A percentile compares a stretch with the other conserved stretches of the same genome.
phyloP scores from a whole-genome alignment of 2,113 vertebrate species.

The Herpailurus yagouaroundi region DNA sequence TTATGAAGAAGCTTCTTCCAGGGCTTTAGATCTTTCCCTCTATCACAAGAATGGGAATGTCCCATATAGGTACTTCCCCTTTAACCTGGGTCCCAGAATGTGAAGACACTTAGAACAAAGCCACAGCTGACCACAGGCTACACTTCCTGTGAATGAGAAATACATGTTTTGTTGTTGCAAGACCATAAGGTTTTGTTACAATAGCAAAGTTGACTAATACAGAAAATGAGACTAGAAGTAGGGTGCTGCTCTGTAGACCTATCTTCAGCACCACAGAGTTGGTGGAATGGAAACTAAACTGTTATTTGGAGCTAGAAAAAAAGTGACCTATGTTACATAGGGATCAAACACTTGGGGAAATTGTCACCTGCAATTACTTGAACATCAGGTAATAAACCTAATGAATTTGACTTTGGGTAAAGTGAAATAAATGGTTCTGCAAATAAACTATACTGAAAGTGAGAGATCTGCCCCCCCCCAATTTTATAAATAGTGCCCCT shows the following conservation, averaged over 20 bases:
- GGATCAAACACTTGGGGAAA: slow-evolving; percentile 3
- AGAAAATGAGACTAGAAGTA: neutral
- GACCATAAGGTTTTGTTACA: neutral
- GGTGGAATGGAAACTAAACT: neutral
- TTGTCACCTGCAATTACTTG: neutral
- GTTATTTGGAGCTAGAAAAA: neutral
- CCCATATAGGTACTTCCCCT: neutral
- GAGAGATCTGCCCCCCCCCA: neutral
- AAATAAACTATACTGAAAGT: slow-evolving; percentile 46
- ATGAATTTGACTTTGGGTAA: neutral
- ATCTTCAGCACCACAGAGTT: neutral
- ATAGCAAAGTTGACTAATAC: neutral
- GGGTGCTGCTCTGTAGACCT: neutral
- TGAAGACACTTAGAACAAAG: neutral
- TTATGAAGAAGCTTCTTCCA: neutral
- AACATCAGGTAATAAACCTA: neutral
- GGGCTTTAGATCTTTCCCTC: neutral
- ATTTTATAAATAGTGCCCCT: neutral
- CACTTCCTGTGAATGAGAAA: neutral
- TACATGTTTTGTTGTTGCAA: neutral
- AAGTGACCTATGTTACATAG: neutral
- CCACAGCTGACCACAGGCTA: neutral
- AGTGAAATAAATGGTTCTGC: neutral
- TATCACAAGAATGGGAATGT: neutral
- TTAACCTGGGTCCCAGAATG: neutral